Evolutionary conservation across 37 sponge, comb jelly and placozoan species (phyloP), one percentile per base, ranked within the genome.

Genomic region (Amphimedon queenslandica): DNA sequence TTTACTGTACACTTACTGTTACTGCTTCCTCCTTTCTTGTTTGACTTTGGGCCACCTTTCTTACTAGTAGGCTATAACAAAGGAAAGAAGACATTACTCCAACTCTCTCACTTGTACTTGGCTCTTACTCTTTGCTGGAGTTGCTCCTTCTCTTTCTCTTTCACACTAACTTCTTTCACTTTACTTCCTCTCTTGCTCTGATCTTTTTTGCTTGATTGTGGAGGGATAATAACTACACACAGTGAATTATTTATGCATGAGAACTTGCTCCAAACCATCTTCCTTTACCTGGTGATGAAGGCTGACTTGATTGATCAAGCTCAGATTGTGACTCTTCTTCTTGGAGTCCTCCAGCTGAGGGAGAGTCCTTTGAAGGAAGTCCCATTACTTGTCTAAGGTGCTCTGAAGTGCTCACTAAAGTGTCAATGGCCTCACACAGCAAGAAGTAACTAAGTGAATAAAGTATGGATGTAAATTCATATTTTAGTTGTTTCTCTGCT

Each of bases 301-400:
- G 42, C 24, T 60, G 61, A n/a, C 61, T 60, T 25, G 61, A 25
- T n/a, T 13, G 61, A 5, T 11, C 61, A 25, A 60, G 27, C 28
- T 60, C 61, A 11, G 21, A 11, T 60, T 13, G 24, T 18, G 53
- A 18, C 13, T 47, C 53, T 8, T 47, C 53, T 39, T 37, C 2
- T 4, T 25, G 24, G 34, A 33, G 47, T 74, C 63, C 74, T 34
- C 40, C 42, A 33, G 35, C 33, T 4, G 6, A 33, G 66, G 34
- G 28, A 33, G 66, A 3, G n/a, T 69, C 42, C 37, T 30, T 66
- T 27, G 30, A 23, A 41, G 86, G 86, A 30, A 85, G 40, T 0
- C 86, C 80, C 79, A 85, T 73, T 28, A 73, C 70, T 2, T 79
- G 67, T 28, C 86, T 37, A 27, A 85, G 70, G 39, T 75, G 75